These are phyloP conservation scores for Cuculus canorus DNA, from an alignment of 2,797 vertebrate genomes.

Conservation along the genomic window DNA sequence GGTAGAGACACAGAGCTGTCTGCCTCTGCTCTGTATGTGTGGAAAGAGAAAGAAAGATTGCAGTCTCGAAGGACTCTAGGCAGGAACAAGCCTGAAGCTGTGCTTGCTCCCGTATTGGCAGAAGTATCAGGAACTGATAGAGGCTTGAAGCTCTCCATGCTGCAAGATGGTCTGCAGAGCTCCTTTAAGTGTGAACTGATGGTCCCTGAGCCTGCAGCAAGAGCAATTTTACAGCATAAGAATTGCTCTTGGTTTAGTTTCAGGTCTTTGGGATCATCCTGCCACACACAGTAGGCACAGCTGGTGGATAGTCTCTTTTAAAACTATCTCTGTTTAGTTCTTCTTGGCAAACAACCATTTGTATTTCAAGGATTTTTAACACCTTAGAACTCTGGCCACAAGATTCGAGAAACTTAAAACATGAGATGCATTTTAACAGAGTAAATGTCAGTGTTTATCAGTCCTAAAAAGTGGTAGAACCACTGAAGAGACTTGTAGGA, in stretches of 20 bases:
- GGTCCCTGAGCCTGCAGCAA: neutral
- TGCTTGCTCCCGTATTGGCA: neutral
- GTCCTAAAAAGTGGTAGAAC: neutral
- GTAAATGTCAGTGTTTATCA: neutral
- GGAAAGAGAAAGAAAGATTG: neutral
- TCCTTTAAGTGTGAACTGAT: neutral
- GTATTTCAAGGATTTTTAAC: neutral
- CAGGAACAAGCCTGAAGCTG: neutral
- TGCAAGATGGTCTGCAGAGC: neutral
- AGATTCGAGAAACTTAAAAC: neutral
- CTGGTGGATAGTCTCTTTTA: neutral
- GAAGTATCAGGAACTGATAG: neutral
- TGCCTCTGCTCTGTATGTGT: neutral
- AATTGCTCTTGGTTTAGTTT: neutral
- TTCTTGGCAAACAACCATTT: neutral
- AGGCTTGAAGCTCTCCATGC: neutral
- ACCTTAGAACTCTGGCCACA: neutral
- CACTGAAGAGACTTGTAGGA: neutral
- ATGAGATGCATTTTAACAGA: neutral
- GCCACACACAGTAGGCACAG: neutral
- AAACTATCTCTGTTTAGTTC: neutral
- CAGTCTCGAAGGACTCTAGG: fast-evolving
- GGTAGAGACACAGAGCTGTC: neutral
- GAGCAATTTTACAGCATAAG: neutral
- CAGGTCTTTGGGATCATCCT: neutral